These are phyloP conservation scores for Teinopalpus imperialis DNA, from an alignment of 2,888 invertebrate species.

Conservation along the genomic window DNA sequence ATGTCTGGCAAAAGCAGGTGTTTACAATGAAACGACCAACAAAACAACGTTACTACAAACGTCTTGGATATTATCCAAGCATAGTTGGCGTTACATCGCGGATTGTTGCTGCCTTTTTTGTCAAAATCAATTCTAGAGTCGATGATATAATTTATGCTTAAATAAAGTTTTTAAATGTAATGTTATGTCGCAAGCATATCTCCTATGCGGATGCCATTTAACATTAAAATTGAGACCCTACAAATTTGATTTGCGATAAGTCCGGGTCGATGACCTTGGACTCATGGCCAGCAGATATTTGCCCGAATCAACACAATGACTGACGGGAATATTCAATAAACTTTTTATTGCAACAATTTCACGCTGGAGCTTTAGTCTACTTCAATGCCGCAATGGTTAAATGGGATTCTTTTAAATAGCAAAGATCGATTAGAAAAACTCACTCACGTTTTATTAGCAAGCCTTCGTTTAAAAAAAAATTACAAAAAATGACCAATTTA, in stretches of 20 bases:
- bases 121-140: conserved; percentile 37
- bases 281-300: conserved; percentile 68
- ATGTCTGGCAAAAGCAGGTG: conserved; percentile 48
- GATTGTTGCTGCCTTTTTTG: conserved; percentile 35
- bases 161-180: conserved; percentile 37
- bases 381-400: conserved; percentile 24
- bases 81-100: conserved; percentile 38
- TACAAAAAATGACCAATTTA: no score
- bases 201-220: conserved; percentile 55
- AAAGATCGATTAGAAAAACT: background rate
- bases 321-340: conserved; percentile 44
- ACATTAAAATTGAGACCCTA: conserved; percentile 49
- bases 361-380: conserved; percentile 25
- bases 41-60: conserved; percentile 44
- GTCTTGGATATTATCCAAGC: conserved; percentile 52
- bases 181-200: conserved; percentile 40
- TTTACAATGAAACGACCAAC: conserved; percentile 53
- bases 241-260: conserved; percentile 70
- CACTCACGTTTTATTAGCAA: conserved; percentile 2
- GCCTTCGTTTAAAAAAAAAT: background rate
- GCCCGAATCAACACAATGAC: conserved; percentile 55
- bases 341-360: conserved; percentile 32
- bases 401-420: conserved; percentile 11
- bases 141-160: conserved; percentile 38
- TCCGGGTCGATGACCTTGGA: conserved; percentile 68